Evolutionary conservation across 2,888 invertebrate genomes (phyloP).

Genomic region (Esperia sulphurella): DNA sequence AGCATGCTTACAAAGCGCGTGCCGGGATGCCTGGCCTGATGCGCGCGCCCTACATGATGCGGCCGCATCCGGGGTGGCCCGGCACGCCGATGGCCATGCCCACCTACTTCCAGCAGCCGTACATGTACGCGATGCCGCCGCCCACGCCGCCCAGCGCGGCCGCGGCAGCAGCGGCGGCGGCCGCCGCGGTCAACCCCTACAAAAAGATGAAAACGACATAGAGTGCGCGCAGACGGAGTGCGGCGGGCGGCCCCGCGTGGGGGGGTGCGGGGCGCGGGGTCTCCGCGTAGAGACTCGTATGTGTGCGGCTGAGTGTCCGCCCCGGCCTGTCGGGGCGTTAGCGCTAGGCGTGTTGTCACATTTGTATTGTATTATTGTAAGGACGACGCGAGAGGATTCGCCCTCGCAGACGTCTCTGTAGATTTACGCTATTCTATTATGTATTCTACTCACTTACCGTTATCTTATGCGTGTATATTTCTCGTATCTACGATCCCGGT

Average conservation of each 20-base stretch:
- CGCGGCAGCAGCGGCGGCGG: conserved; percentile 59
- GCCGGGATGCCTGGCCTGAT: conserved; percentile 71
- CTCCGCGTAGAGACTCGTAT: conserved; percentile 75
- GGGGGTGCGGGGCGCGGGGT: conserved; percentile 73
- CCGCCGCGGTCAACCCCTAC: conserved; percentile 86
- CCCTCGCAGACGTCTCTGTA: conserved; percentile 73
- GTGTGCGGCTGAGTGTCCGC: conserved; percentile 65
- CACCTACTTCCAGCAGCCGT: conserved; percentile 71
- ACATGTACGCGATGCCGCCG: conserved; percentile 75
- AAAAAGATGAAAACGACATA: conserved; percentile 95
- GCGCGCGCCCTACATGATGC: conserved; percentile 55
- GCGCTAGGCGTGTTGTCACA: conserved; percentile 77
- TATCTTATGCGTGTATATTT: conserved; percentile 78
- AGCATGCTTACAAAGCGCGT: conserved; percentile 85
- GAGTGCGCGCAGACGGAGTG: conserved; percentile 27
- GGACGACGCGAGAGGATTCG: conserved; percentile 69
- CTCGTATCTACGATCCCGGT: conserved; percentile 84
- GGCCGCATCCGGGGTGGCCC: conserved; percentile 57
- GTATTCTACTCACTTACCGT: conserved; percentile 71
- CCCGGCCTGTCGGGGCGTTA: conserved; percentile 73
- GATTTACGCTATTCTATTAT: conserved; percentile 75
- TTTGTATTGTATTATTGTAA: conserved; percentile 77
- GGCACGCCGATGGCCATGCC: conserved; percentile 71
- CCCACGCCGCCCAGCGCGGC: conserved; percentile 62
- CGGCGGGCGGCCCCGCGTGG: conserved; percentile 41